Evolutionary conservation across 37 sponge, comb jelly and placozoan genomes (phyloP), one percentile per base, ranked within the genome.

Genomic region (Haliclona indistincta): DNA sequence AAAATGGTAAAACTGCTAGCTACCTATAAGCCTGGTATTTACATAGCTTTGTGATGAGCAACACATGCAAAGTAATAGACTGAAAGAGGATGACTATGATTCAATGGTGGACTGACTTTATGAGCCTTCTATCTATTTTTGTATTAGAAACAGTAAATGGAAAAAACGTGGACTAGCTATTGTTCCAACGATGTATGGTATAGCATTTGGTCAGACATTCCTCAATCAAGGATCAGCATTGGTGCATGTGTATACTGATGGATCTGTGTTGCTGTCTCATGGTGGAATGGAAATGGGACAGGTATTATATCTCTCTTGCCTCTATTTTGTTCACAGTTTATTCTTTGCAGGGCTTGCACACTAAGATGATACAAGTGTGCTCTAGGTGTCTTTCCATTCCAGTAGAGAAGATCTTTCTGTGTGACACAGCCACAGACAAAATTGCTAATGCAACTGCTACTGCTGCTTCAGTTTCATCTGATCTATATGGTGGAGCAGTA

Each of bases 201-300:
- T 79, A 15, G 3, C 38, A 11, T 63, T 64, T 77, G 54, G n/a
- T 34, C 19, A 11, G 13, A 42, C 32, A 47, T 20, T 8, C 40
- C 35, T 65, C 6, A 33, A 44, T 56, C 63, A 70, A 29, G 81
- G 68, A 30, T 55, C 42, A 4, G 81, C 81, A 26, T 40, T 79
- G 4, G 68, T 82, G 1, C 56, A 70, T 36, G 70, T 82, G 43
- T 82, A 82, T 39, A 54, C 36, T 25, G 83, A 82, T 64, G 83
- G 83, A 39, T 52, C 75, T 29, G 83, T 82, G 20, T 58, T 82
- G 6, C 2, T 82, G 22, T 52, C 60, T 42, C 75, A 75, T 63
- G 83, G 83, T 11, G 83, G 83, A 37, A 61, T 75, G 2, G 83
- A 82, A 47, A 82, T 82, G 83, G 83, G 83, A 22, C 83, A 82